phyloP scores from a whole-genome alignment of 2,888 invertebrate species.

The Tachina lurida region DNA sequence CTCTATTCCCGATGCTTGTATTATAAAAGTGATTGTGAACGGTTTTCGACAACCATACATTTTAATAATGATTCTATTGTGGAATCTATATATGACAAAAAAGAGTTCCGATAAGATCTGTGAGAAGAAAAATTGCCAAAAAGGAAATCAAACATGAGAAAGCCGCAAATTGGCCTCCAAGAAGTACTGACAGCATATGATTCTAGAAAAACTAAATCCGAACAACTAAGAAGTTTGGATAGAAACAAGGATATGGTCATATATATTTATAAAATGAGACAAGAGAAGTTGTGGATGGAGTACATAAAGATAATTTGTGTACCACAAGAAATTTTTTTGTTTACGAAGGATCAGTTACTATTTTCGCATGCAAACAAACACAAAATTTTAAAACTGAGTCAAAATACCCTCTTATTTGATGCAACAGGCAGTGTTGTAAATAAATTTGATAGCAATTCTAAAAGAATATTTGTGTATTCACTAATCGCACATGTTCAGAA shows the following conservation, averaged over 20 bases:
- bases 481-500: neutral
- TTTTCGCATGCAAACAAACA: neutral
- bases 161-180: conserved; percentile 5
- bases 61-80: neutral
- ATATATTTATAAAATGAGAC: conserved; percentile 32
- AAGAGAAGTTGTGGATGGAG: neutral
- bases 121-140: neutral
- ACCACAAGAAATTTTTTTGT: conserved; percentile 29
- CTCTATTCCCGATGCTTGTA: neutral
- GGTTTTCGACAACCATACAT: neutral
- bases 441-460: conserved; percentile 2
- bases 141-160: conserved; percentile 6
- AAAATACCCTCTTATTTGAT: conserved; percentile 35
- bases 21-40: neutral
- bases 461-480: conserved; percentile 38
- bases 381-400: conserved; percentile 22
- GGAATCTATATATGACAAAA: neutral
- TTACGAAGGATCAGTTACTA: neutral
- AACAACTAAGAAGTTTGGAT: neutral
- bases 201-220: conserved; percentile 9
- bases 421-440: conserved; percentile 26
- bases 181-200: neutral
- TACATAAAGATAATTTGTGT: conserved; percentile 17
- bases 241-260: conserved; percentile 20
- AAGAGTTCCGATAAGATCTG: neutral